These are phyloP conservation scores for Tetramorium parvispinum DNA, from an alignment of 1,140 invertebrate genomes.

Conservation along the genomic window DNA sequence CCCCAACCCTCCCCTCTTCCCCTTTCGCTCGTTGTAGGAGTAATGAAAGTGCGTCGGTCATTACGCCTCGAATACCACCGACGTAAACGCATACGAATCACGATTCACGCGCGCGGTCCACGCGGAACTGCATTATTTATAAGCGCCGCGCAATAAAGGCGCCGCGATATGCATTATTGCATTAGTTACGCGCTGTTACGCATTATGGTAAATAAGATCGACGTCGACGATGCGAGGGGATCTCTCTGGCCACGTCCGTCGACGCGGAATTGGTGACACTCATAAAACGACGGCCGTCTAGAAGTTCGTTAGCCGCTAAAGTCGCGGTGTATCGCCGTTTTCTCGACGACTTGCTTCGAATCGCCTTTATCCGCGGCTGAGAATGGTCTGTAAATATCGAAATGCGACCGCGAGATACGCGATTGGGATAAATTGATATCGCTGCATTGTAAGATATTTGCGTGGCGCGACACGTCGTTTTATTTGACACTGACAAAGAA, in stretches of 20 bases:
- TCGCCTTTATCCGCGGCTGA: background rate
- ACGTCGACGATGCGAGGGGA: background rate
- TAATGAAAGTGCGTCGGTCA: conserved; percentile 60
- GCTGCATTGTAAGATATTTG: background rate
- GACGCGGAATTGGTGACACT: conserved; percentile 8
- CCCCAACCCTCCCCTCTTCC: background rate
- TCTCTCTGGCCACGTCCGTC: background rate
- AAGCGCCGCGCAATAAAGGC: conserved; percentile 65
- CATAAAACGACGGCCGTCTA: background rate
- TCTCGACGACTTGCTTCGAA: background rate
- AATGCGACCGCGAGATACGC: background rate
- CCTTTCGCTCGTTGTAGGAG: background rate
- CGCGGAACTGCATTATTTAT: conserved; percentile 64
- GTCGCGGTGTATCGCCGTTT: background rate
- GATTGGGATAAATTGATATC: background rate
- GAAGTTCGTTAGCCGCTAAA: conserved; percentile 7
- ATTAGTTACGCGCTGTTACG: conserved; percentile 72
- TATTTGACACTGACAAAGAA: background rate
- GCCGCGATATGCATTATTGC: conserved; percentile 71
- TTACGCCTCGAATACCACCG: conserved; percentile 34
- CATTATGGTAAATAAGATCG: conserved; percentile 53
- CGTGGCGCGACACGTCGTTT: background rate
- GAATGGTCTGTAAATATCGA: background rate
- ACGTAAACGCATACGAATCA: conserved; percentile 64
- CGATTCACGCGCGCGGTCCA: conserved; percentile 14